Percentiles rank a stretch among this genome's conserved stretches.
Conservation (phyloP, 2,888 invertebrate genomes). For the Polyommatus iphigenia region DNA sequence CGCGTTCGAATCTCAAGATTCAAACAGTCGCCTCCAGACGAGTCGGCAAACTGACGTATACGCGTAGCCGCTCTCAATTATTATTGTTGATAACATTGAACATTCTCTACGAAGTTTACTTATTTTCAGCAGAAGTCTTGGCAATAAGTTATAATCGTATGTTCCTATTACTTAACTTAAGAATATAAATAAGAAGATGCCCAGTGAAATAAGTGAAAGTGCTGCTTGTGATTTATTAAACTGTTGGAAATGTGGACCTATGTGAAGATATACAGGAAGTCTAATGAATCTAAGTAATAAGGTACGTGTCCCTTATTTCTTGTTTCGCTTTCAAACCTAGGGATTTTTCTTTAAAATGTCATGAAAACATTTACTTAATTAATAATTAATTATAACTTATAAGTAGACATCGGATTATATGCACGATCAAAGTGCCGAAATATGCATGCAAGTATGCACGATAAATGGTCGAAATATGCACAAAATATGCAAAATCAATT, state of each 20-base stretch:
- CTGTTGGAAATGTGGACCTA: constrained; percentile 69
- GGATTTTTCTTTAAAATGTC: too few species aligned
- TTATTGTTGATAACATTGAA: constrained; percentile 11
- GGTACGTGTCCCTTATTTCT: constrained; percentile 49
- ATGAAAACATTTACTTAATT: too few species aligned
- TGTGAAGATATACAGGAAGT: constrained; percentile 59
- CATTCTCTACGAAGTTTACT: not conserved
- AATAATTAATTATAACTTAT: too few species aligned
- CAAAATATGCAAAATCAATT: too few species aligned
- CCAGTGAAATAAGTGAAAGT: constrained; percentile 56
- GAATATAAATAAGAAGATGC: constrained; percentile 9
- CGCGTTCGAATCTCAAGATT: constrained; percentile 13
- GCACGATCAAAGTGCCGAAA: too few species aligned
- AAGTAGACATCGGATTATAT: too few species aligned
- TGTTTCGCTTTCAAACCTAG: too few species aligned
- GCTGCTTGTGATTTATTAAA: constrained; percentile 56
- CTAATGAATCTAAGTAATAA: constrained; percentile 69
- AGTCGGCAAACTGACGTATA: not conserved
- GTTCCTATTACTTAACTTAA: not conserved
- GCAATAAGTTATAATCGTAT: not conserved
- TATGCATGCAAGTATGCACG: too few species aligned
- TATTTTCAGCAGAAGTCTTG: not conserved
- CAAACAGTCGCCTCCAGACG: constrained; percentile 30
- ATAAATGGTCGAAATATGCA: too few species aligned
- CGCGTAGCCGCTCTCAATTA: not conserved